These are phyloP conservation scores for Listronotus oregonensis DNA, from an alignment of 1,140 invertebrate genomes.

Conservation along the genomic window DNA sequence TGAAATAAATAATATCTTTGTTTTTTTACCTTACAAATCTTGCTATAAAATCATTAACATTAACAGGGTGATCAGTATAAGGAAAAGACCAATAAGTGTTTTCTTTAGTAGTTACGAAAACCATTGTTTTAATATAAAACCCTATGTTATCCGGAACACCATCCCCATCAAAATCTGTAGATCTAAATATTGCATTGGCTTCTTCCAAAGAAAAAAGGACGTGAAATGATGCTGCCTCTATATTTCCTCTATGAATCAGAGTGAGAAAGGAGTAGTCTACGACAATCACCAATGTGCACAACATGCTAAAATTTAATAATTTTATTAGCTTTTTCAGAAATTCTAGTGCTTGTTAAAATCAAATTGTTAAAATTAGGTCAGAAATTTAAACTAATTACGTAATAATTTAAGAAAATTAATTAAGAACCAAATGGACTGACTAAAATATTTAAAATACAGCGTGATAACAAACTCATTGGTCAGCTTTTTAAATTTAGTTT, in stretches of 20 bases:
- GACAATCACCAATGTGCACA: slow-evolving; percentile 34
- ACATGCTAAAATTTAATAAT: slow-evolving; percentile 26
- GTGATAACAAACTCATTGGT: no score
- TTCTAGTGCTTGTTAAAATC: no score
- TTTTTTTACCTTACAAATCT: slow-evolving; percentile 5
- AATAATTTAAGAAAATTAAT: no score
- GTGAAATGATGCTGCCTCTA: slow-evolving; percentile 25
- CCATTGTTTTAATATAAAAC: slow-evolving; percentile 38
- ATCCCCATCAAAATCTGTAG: slow-evolving; percentile 45
- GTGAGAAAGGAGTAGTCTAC: slow-evolving; percentile 38
- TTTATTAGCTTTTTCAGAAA: no score
- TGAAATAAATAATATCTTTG: no score
- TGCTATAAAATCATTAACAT: slow-evolving; percentile 2
- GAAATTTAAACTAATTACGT: no score
- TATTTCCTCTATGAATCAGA: slow-evolving; percentile 24
- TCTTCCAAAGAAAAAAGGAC: slow-evolving; percentile 39
- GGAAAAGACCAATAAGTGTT: slow-evolving; percentile 20
- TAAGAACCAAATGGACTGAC: no score
- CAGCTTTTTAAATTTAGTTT: no score
- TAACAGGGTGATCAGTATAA: slow-evolving; percentile 12
- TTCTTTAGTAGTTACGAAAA: slow-evolving; percentile 15
- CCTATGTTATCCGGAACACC: slow-evolving; percentile 44
- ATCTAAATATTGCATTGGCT: slow-evolving; percentile 41
- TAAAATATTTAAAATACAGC: no score
- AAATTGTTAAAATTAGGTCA: no score